A percentile compares a stretch with the other conserved stretches of the same genome.
phyloP scores from a whole-genome alignment of 2,113 vertebrate species.

The Oceanites oceanicus region DNA sequence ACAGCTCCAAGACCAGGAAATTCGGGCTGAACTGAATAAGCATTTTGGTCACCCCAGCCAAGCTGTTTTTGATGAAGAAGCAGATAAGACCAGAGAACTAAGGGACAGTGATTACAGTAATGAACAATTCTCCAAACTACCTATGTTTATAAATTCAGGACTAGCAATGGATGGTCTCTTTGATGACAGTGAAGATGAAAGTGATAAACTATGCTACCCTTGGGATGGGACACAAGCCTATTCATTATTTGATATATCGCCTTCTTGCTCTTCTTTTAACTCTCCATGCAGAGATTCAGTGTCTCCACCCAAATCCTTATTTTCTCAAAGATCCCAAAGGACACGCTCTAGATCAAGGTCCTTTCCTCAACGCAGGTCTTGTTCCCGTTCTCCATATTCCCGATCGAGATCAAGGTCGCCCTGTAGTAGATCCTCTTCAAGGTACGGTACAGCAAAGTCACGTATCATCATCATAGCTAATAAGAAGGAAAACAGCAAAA shows the following conservation, averaged over 20 bases:
- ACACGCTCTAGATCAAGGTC: conserved; percentile 81
- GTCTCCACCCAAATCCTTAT: conserved; percentile 89
- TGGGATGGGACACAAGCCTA: conserved; percentile 93
- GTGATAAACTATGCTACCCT: conserved; percentile 88
- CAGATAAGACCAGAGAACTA: conserved; percentile 75
- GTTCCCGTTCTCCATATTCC: conserved; percentile 87
- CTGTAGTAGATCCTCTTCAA: conserved; percentile 87
- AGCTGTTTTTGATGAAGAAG: conserved; percentile 85
- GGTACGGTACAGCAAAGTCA: conserved; percentile 76
- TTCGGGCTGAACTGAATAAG: conserved; percentile 97
- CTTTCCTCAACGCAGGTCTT: conserved; percentile 85
- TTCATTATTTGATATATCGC: conserved; percentile 92
- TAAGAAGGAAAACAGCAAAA: background rate
- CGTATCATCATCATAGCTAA: background rate
- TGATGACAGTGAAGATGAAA: conserved; percentile 89
- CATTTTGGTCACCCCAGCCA: conserved; percentile 93
- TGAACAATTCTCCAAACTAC: conserved; percentile 84
- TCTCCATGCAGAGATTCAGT: conserved; percentile 92
- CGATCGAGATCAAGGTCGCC: conserved; percentile 94
- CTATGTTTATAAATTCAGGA: conserved; percentile 90
- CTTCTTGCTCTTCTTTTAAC: conserved; percentile 92
- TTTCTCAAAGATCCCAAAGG: conserved; percentile 88
- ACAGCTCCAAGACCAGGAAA: conserved; percentile 93
- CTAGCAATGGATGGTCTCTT: conserved; percentile 88
- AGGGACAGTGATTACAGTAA: conserved; percentile 80